Conservation (phyloP, 92 coral and sea anemone genomes). For the Porites evermanni region DNA sequence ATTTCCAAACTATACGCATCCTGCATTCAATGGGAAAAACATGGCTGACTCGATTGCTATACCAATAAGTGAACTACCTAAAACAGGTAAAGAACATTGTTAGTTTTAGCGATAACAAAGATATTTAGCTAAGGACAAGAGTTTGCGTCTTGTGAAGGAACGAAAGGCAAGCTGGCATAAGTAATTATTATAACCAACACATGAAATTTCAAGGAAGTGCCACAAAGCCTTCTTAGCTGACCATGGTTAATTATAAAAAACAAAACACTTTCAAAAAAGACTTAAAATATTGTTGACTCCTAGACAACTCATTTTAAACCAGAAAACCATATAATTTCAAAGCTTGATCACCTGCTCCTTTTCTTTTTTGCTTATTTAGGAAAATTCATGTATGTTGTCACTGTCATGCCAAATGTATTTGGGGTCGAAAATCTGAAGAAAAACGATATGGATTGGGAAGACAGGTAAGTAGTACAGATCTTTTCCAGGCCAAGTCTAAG, state of each 20-base stretch:
- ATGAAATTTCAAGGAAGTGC: no score
- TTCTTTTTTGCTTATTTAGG: constrained; percentile 10
- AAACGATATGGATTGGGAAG: constrained; percentile 61
- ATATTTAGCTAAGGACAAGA: background rate
- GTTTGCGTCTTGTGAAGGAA: background rate
- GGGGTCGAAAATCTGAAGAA: constrained; percentile 33
- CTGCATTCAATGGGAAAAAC: constrained; percentile 52
- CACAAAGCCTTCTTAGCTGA: no score
- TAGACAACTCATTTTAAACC: no score
- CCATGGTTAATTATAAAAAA: no score
- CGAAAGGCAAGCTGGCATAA: no score
- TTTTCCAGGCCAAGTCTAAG: no score
- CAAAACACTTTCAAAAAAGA: no score
- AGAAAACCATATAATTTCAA: background rate
- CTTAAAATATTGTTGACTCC: no score
- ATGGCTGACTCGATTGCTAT: constrained; percentile 58
- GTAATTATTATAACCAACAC: no score
- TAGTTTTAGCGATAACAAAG: background rate
- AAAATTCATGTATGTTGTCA: constrained; percentile 25
- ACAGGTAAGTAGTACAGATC: constrained; percentile 59
- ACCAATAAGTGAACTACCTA: constrained; percentile 61
- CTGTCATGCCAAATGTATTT: constrained; percentile 29
- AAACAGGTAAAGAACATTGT: constrained; percentile 30
- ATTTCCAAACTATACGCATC: constrained; percentile 70
- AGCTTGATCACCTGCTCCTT: background rate